Evolutionary conservation across 1,140 invertebrate genomes (phyloP).

Genomic region (Proales similis): DNA sequence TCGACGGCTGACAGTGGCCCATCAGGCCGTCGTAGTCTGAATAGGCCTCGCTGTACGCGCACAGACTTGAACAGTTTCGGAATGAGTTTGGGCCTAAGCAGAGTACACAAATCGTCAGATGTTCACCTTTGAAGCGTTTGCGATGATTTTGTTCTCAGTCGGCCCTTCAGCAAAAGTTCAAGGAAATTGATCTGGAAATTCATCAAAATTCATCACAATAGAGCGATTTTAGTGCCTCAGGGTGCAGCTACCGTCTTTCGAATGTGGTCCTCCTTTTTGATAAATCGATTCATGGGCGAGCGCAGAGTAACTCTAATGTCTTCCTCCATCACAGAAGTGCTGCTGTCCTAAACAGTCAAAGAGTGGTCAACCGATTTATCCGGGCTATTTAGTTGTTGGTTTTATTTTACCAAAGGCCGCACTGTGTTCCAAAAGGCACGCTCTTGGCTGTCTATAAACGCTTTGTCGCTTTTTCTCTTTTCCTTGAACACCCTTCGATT

Average conservation of each 20-base stretch:
- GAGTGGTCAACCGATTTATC: not conserved
- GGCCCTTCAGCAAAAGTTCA: constrained; percentile 24
- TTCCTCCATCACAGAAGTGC: constrained; percentile 24
- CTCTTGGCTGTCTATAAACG: constrained; percentile 35
- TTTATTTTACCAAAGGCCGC: constrained; percentile 15
- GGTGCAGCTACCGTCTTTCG: no score
- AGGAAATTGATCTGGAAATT: constrained; percentile 6
- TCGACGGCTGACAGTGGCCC: constrained; percentile 62
- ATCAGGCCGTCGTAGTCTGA: constrained; percentile 56
- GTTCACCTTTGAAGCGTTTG: constrained; percentile 18
- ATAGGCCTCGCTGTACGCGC: constrained; percentile 51
- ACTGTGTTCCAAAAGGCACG: constrained; percentile 36
- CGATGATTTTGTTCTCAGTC: constrained; percentile 29
- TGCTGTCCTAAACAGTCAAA: not conserved
- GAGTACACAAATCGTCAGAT: not conserved
- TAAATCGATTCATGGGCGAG: not conserved
- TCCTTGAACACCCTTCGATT: constrained; percentile 27
- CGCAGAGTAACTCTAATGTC: constrained; percentile 15
- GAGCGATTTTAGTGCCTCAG: not conserved
- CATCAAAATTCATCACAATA: not conserved
- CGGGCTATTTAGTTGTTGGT: not conserved
- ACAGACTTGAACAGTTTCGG: not conserved
- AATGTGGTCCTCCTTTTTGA: constrained; percentile 18
- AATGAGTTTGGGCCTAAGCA: not conserved
- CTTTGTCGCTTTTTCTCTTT: constrained; percentile 33